Evolutionary conservation across 2,797 vertebrate species (phyloP).

Genomic region (Sebastiscus tertius): DNA sequence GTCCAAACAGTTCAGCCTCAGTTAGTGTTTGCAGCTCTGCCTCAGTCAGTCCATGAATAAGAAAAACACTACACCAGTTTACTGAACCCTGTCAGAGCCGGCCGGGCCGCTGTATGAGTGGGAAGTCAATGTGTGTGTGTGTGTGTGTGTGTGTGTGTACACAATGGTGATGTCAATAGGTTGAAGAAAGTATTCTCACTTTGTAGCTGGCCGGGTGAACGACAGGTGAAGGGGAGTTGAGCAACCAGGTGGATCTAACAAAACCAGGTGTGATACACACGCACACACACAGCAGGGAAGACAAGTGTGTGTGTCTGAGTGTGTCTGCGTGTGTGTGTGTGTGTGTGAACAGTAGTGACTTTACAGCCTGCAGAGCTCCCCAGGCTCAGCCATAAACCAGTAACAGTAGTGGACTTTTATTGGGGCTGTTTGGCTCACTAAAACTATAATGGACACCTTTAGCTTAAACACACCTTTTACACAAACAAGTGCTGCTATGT

Average conservation of each 20-base stretch:
- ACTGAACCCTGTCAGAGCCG: neutral
- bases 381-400: conserved; percentile 42
- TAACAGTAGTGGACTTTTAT: conserved; percentile 35
- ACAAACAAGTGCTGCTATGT: conserved; percentile 5
- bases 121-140: neutral
- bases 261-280: conserved; percentile 34
- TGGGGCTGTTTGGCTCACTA: conserved; percentile 27
- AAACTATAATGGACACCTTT: conserved; percentile 40
- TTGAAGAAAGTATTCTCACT: conserved; percentile 6
- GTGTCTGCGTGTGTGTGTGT: neutral
- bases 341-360: conserved; percentile 7
- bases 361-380: conserved; percentile 21
- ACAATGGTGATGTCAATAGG: neutral
- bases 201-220: conserved; percentile 6
- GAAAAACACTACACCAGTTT: conserved; percentile 40
- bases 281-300: neutral
- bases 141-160: neutral
- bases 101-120: no score
- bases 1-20: conserved; percentile 46
- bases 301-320: neutral
- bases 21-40: conserved; percentile 23
- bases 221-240: conserved; percentile 35
- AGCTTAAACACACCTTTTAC: conserved; percentile 24
- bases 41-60: conserved; percentile 17
- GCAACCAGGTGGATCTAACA: conserved; percentile 38